Base-by-base conservation (phyloP, 2,888 invertebrate species). In the Cheilosia urbana region DNA sequence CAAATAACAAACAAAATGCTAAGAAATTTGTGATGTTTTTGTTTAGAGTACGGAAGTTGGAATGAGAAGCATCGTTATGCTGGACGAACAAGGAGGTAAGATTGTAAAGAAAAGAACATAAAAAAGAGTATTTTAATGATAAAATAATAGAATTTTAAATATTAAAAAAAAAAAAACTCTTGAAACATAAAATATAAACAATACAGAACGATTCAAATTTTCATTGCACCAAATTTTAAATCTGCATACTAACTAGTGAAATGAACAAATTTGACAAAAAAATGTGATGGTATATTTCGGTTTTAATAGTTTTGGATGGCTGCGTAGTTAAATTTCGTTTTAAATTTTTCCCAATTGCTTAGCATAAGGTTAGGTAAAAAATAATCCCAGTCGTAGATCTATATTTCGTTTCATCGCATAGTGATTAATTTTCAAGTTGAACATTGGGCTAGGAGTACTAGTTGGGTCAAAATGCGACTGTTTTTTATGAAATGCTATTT, bases 11-110 rank as follows among this genome's bases (percentile, higher is more conserved):
- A 83, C 69, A 87, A 75, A 73, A 85, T 88, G 88, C 87, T 88
- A 88, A 88, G 88, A 88, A 85, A 84, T 88, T 88, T 89, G 89
- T 89, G 88, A 87, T 92, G 96, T 91, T 92, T 94, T 93, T 95
- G 96, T 97, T 95, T 97, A 99, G 98, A 98, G 98, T 95, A 98
- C 98, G 96, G 98, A 99, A 95, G 98, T 98, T 94, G 98, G 98
- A 94, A 99, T 99, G 96, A 97, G 97, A 95, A 97, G 98, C 94
- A 96, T 99, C 95, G 98, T 99, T 94, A 98, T 98, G 96, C 96
- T 99, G 96, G 99, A 99, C 96, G 98, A 99, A 95, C 99, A 99
- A 97, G 99, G 98, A 97, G 98, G 98, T 98, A 97, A 98, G 97
- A 93, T 93, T 93, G 93, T 93, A 93, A 91, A 89, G 89, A 82